These are phyloP conservation scores for Orchestes rusci DNA, from an alignment of 2,888 invertebrate genomes.

Conservation along the genomic window DNA sequence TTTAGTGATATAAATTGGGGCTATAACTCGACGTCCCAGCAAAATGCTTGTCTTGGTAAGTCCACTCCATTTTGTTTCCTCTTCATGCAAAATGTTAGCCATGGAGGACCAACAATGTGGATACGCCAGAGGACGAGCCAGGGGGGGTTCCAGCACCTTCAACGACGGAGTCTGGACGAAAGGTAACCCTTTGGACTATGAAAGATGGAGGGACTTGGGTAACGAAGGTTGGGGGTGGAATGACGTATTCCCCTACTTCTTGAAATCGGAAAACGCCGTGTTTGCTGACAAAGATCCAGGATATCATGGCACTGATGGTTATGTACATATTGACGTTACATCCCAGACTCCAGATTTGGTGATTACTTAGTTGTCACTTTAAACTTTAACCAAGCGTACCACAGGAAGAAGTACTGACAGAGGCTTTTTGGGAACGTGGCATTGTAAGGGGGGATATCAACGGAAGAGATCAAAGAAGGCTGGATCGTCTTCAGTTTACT, in stretches of 20 bases:
- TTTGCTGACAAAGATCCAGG: slow-evolving; percentile 36
- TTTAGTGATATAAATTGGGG: slow-evolving; percentile 27
- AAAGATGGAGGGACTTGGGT: slow-evolving; percentile 69
- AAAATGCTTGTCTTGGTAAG: slow-evolving; percentile 25
- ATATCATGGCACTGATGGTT: slow-evolving; percentile 56
- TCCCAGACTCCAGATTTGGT: slow-evolving; percentile 10
- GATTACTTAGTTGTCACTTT: no score
- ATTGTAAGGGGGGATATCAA: slow-evolving; percentile 72
- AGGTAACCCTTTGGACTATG: slow-evolving; percentile 70
- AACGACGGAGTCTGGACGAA: slow-evolving; percentile 82
- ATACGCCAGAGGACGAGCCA: slow-evolving; percentile 76
- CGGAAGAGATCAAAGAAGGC: slow-evolving; percentile 48
- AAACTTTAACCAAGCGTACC: not conserved
- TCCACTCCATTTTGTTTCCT: not conserved
- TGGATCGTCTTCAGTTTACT: slow-evolving; percentile 55
- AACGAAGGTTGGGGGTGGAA: slow-evolving; percentile 83
- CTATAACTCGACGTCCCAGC: slow-evolving; percentile 26
- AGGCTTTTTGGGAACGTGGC: slow-evolving; percentile 68
- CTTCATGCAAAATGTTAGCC: slow-evolving; percentile 41
- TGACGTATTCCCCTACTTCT: slow-evolving; percentile 74
- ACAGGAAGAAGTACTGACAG: slow-evolving; percentile 53
- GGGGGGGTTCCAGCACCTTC: slow-evolving; percentile 74
- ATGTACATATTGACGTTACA: slow-evolving; percentile 48
- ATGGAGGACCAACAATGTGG: slow-evolving; percentile 70
- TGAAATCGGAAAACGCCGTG: slow-evolving; percentile 70